Percentiles rank a stretch among this genome's conserved stretches.
These are phyloP conservation scores for Macaria liturata DNA, from an alignment of 2,888 invertebrate genomes.

Conservation along the genomic window DNA sequence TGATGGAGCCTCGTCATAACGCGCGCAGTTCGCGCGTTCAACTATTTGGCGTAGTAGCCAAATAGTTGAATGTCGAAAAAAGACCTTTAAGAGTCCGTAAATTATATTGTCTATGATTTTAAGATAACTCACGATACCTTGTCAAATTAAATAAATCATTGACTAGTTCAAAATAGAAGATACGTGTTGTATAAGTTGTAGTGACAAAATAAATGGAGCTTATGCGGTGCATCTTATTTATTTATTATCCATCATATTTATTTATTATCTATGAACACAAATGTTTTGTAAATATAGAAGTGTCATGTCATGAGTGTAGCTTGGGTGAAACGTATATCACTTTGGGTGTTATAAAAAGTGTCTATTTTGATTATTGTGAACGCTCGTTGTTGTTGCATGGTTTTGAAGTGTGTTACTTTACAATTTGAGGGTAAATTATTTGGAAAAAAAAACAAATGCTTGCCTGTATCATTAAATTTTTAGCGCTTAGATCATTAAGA, in stretches of 20 bases:
- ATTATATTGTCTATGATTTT: too few species aligned
- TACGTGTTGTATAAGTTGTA: background rate
- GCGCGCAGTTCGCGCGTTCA: too few species aligned
- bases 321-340: constrained; percentile 31
- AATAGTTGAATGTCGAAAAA: too few species aligned
- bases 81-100: too few species aligned
- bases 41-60: too few species aligned
- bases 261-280: constrained; percentile 37
- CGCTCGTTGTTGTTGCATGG: constrained; percentile 21
- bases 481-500: too few species aligned
- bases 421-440: too few species aligned
- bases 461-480: too few species aligned
- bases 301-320: constrained; percentile 28
- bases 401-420: too few species aligned
- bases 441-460: too few species aligned
- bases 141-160: constrained; percentile 6
- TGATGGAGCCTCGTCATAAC: too few species aligned
- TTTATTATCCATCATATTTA: too few species aligned
- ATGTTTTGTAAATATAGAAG: constrained; percentile 36
- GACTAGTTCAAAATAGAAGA: background rate
- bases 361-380: constrained; percentile 25
- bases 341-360: background rate
- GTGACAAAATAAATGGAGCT: constrained; percentile 19
- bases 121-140: constrained; percentile 2
- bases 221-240: constrained; percentile 8